Evolutionary conservation across 2,797 vertebrate species (phyloP), one percentile per base, ranked within the genome.

Genomic region (Lithobates pipiens): DNA sequence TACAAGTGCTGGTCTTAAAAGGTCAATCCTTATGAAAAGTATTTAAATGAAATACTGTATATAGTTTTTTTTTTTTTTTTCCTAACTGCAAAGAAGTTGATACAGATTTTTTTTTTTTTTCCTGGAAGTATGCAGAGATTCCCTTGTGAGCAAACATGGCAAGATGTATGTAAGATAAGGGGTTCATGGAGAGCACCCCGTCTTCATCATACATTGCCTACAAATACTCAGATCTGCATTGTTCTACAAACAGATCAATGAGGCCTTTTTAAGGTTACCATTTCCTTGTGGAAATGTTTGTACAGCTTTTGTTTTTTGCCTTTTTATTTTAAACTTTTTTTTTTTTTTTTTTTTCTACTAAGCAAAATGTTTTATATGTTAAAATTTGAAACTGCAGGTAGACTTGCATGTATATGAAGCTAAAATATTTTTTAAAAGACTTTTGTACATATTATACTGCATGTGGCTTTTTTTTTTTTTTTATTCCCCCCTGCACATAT

Each of bases 341-440:
- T 89, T 93, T 93, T 92, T 93, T 90, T 61, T 54, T 11, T 63
- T 79, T 89, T 93, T 93, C 92, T 93, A 93, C 92, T 91, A 93
- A 90, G 89, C 90, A 90, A 91, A 77, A 93, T 91, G 91, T 95
- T 95, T 95, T 95, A 93, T 95, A 95, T 95, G 89, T 92, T 92
- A 92, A 93, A 94, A 92, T 94, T 94, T 89, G 90, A 92, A 93
- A 94, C 94, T 89, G 89, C 92, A 92, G 92, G 92, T 95, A 95
- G 94, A 95, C 92, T 93, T 92, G 94, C 95, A 90, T 95, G 95
- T 95, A 95, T 95, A 95, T 95, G 94, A 94, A 94, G 94, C 93
- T 94, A 93, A 94, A 94, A 95, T 95, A 95, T 95, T 95, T 94
- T 89, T 94, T 95, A 92, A 73, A 39, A 83, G 89, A 94, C 93